A percentile compares a stretch with the other conserved stretches of the same genome.
Evolutionary conservation across 2,113 vertebrate genomes (phyloP).

Genomic region (Rhabdomys dilectus): DNA sequence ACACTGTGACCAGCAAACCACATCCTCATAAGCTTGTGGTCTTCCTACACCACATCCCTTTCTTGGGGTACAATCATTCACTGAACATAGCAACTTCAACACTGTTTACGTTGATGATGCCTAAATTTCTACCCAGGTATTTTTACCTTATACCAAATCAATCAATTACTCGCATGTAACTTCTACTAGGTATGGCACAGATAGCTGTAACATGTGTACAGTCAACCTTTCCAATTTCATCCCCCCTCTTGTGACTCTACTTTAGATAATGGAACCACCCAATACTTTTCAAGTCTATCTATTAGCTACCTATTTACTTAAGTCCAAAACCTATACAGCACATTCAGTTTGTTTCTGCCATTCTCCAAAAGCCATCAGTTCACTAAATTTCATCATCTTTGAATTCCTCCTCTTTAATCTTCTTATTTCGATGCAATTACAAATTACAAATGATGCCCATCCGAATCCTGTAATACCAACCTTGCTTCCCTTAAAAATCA

Average conservation of each 20-base stretch:
- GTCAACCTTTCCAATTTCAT: background rate
- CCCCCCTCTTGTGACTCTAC: background rate
- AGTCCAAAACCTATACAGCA: background rate
- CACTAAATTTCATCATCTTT: slow-evolving; percentile 22
- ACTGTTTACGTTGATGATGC: background rate
- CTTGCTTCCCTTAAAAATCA: slow-evolving; percentile 45
- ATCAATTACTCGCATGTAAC: background rate
- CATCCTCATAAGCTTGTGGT: background rate
- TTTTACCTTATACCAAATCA: slow-evolving; percentile 23
- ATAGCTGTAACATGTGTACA: background rate
- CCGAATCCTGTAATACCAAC: slow-evolving; percentile 13
- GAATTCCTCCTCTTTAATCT: background rate
- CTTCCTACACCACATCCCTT: background rate
- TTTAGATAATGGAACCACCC: background rate
- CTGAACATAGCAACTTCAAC: background rate
- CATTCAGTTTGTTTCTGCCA: background rate
- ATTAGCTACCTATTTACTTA: background rate
- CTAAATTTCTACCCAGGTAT: slow-evolving; percentile 12
- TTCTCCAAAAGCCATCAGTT: slow-evolving; percentile 28
- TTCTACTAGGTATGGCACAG: background rate
- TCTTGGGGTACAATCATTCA: background rate
- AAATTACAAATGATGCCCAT: background rate
- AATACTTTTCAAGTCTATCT: background rate
- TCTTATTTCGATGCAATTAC: background rate
- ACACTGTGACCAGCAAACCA: background rate